Percentiles rank a stretch among this genome's conserved stretches.
Evolutionary conservation across 2,113 vertebrate genomes (phyloP).

Genomic region (Myxocyprinus asiaticus): DNA sequence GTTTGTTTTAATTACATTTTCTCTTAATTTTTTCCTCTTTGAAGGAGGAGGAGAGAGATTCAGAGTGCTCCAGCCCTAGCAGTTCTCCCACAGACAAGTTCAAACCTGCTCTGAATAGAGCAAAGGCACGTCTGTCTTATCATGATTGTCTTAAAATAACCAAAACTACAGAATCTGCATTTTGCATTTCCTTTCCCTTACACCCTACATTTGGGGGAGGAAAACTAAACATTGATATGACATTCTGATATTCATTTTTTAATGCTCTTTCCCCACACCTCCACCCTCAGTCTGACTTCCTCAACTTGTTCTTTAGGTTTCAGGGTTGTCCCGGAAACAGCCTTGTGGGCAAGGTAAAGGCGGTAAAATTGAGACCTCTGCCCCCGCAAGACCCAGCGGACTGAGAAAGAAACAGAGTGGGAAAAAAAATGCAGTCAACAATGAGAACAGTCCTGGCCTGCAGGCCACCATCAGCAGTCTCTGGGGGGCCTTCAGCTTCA

Average conservation of each 20-base stretch:
- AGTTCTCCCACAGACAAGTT: conserved; percentile 24
- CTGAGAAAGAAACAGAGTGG: conserved; percentile 77
- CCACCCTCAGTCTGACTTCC: conserved; percentile 18
- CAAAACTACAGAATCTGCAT: conserved; percentile 5
- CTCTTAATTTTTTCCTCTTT: background rate
- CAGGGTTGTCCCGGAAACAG: conserved; percentile 75
- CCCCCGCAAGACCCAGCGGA: conserved; percentile 85
- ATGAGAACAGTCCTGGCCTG: conserved; percentile 83
- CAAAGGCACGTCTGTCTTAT: conserved; percentile 62
- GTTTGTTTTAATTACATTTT: background rate
- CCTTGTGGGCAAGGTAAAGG: conserved; percentile 56
- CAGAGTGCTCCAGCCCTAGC: conserved; percentile 33
- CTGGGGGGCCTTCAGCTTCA: conserved; percentile 90
- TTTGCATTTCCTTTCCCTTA: background rate
- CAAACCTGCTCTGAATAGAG: conserved; percentile 32
- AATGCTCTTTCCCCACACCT: background rate
- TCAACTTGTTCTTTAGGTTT: conserved; percentile 71
- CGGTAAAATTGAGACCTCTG: conserved; percentile 69
- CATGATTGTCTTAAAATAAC: background rate
- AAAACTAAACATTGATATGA: background rate
- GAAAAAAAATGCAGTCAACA: conserved; percentile 68
- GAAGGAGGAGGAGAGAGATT: conserved; percentile 46
- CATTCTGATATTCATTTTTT: background rate
- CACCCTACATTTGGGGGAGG: background rate
- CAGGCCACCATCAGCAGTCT: conserved; percentile 86